Percentiles rank a stretch among this genome's conserved stretches.
Evolutionary conservation across 2,113 vertebrate genomes (phyloP).

Genomic region (Lampris megalopsis): DNA sequence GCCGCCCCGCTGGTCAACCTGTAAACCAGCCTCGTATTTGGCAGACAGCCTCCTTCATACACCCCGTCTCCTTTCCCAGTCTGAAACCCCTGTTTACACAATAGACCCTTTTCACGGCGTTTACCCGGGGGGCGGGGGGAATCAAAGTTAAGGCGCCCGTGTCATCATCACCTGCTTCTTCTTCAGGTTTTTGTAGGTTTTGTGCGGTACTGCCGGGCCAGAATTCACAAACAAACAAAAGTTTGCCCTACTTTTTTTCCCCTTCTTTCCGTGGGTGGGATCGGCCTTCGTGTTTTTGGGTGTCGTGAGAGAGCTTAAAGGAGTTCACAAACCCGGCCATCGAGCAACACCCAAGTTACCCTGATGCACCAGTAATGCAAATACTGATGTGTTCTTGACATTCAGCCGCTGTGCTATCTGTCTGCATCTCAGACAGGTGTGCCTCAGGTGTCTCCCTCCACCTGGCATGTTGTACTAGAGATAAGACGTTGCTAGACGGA

Average conservation of each 20-base stretch:
- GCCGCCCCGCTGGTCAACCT: conserved; percentile 66
- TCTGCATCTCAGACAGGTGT: conserved; percentile 59
- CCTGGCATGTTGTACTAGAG: neutral
- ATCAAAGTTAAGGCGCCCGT: neutral
- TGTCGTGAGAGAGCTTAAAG: neutral
- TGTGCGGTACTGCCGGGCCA: neutral
- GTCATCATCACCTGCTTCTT: conserved; percentile 24
- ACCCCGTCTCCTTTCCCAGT: conserved; percentile 35
- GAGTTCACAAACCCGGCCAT: too few relatives aligned
- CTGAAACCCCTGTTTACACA: conserved; percentile 61
- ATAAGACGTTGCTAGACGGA: neutral
- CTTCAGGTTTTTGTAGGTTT: neutral
- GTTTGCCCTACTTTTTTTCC: conserved; percentile 16
- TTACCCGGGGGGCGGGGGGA: neutral
- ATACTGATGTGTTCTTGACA: neutral
- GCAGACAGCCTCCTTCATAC: conserved; percentile 32
- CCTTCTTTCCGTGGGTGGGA: too few relatives aligned
- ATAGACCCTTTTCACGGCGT: conserved; percentile 49
- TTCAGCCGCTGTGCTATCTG: conserved; percentile 32
- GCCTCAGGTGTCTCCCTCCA: conserved; percentile 51
- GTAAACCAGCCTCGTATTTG: conserved; percentile 60
- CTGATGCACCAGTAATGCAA: too few relatives aligned
- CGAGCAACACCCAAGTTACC: too few relatives aligned
- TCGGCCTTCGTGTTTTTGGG: neutral
- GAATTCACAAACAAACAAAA: neutral